Percentiles rank a stretch among this genome's conserved stretches.
Conservation (phyloP, 92 coral and sea anemone genomes). For the Montipora capitata region DNA sequence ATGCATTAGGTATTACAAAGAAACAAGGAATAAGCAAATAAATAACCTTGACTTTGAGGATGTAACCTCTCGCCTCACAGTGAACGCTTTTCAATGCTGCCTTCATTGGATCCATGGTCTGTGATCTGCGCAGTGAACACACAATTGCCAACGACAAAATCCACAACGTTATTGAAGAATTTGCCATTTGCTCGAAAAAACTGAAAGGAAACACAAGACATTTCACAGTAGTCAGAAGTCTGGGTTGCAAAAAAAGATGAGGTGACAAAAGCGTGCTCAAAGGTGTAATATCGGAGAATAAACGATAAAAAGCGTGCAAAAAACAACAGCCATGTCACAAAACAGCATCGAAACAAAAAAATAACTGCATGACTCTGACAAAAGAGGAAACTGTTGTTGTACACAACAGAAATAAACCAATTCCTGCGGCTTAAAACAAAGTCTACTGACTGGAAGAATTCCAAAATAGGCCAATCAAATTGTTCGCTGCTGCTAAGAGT, state of each 20-base stretch:
- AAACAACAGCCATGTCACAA: too few relatives aligned
- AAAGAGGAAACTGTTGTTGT: too few relatives aligned
- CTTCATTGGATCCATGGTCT: constrained; percentile 34
- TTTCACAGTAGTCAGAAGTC: background rate
- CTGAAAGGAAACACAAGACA: background rate
- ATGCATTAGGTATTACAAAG: too few relatives aligned
- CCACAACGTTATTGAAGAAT: background rate
- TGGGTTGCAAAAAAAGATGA: background rate
- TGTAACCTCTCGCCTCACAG: constrained; percentile 49
- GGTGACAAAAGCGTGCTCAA: background rate
- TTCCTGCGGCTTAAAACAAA: too few relatives aligned
- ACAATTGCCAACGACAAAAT: constrained; percentile 1
- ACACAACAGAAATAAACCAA: too few relatives aligned
- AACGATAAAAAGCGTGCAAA: too few relatives aligned
- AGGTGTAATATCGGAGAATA: too few relatives aligned
- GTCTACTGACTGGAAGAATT: too few relatives aligned
- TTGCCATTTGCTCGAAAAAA: constrained; percentile 26
- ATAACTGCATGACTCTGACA: too few relatives aligned
- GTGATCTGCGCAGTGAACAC: background rate
- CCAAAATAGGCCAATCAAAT: too few relatives aligned
- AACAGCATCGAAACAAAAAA: too few relatives aligned
- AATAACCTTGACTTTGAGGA: constrained; percentile 31
- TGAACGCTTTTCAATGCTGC: constrained; percentile 61
- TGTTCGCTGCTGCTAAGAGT: too few relatives aligned
- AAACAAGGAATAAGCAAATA: background rate